Conservation (phyloP, 2,113 vertebrate species). For the Poicephalus meyeri region DNA sequence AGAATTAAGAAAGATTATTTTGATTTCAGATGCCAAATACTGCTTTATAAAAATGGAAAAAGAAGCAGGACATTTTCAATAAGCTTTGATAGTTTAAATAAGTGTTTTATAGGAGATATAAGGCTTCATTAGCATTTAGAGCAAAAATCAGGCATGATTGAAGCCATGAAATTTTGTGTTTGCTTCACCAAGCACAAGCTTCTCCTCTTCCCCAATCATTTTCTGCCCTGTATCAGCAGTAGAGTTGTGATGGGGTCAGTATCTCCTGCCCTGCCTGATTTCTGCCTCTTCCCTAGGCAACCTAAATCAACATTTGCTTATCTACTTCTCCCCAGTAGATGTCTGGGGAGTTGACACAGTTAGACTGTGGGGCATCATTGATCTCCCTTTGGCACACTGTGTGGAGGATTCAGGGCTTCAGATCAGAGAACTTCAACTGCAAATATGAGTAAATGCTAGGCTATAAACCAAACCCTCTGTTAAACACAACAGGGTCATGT, state of each 20-base stretch:
- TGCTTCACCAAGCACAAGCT: not conserved
- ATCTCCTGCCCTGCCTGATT: not conserved
- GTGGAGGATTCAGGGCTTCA: not conserved
- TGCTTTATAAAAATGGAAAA: not conserved
- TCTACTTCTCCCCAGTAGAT: not conserved
- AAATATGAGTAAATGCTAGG: accelerated
- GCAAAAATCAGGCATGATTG: not conserved
- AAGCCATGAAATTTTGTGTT: not conserved
- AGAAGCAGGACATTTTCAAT: not conserved
- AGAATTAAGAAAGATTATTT: not conserved
- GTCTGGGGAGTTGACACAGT: not conserved
- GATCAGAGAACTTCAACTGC: not conserved
- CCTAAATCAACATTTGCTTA: not conserved
- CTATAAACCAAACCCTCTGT: not conserved
- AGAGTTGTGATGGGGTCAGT: not conserved
- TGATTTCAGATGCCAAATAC: not conserved
- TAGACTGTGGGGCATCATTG: accelerated
- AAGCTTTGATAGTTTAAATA: not conserved
- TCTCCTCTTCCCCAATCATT: not conserved
- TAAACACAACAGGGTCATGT: accelerated
- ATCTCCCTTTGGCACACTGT: not conserved
- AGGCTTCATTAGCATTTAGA: not conserved
- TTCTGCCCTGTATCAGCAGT: not conserved
- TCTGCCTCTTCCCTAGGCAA: not conserved
- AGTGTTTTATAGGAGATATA: not conserved